A percentile compares a stretch with the other conserved stretches of the same genome.
Conservation (phyloP, 2,113 vertebrate genomes). For the Eupsittula cactorum region DNA sequence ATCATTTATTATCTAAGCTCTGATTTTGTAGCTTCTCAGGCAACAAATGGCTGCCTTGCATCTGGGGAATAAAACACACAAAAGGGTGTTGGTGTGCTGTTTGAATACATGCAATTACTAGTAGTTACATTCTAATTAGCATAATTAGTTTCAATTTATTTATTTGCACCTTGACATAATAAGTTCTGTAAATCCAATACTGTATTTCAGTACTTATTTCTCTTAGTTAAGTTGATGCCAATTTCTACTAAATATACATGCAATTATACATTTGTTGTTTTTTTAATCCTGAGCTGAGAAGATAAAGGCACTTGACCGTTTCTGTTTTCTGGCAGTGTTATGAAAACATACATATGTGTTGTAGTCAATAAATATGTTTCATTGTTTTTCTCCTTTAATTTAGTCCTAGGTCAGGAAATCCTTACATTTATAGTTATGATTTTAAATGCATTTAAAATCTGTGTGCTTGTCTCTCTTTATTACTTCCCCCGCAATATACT, state of each 20-base stretch:
- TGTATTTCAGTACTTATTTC: neutral
- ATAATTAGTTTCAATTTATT: neutral
- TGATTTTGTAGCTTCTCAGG: constrained; percentile 67
- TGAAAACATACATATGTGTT: neutral
- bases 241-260: neutral
- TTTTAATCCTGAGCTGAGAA: neutral
- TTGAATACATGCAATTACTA: constrained; percentile 74
- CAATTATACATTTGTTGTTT: neutral
- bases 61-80: constrained; percentile 69
- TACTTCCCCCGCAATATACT: neutral
- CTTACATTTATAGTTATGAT: neutral
- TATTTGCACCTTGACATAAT: neutral
- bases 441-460: neutral
- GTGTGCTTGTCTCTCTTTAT: neutral
- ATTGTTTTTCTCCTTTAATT: neutral
- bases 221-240: neutral
- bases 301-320: neutral
- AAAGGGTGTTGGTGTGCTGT: constrained; percentile 60
- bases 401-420: neutral
- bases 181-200: neutral
- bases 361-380: neutral
- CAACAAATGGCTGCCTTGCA: constrained; percentile 65
- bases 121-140: constrained; percentile 73
- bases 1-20: constrained; percentile 66
- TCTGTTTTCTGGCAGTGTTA: neutral